Percentiles rank a stretch among this genome's conserved stretches.
Conservation (phyloP, 2,113 vertebrate genomes). For the Orycteropus afer region DNA sequence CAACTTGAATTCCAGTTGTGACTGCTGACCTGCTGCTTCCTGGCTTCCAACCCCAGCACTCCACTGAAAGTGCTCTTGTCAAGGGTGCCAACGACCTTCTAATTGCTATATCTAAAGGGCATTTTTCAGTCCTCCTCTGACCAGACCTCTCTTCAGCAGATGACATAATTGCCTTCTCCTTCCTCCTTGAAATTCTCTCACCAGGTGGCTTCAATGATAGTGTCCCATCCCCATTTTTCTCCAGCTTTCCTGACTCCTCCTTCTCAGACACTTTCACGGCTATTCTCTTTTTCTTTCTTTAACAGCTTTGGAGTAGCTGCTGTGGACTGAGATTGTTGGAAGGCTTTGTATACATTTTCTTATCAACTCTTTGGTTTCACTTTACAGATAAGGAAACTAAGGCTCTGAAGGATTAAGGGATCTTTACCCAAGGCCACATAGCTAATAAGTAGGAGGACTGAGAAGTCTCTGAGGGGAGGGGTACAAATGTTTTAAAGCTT, state of each 20-base stretch:
- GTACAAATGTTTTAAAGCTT: not conserved
- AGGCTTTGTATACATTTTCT: not conserved
- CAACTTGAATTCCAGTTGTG: not conserved
- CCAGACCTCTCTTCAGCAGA: not conserved
- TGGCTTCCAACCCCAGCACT: not conserved
- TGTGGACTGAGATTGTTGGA: not conserved
- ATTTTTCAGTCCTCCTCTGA: slow-evolving; percentile 20
- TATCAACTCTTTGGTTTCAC: not conserved
- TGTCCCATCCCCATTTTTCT: not conserved
- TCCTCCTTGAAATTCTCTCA: slow-evolving; percentile 11
- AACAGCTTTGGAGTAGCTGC: not conserved
- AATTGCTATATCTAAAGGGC: slow-evolving; percentile 38
- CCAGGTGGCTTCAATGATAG: not conserved
- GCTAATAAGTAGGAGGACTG: not conserved
- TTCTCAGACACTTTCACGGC: not conserved
- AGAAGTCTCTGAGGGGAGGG: not conserved
- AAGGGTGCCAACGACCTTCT: slow-evolving; percentile 29
- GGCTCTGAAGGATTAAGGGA: not conserved
- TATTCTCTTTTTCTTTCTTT: not conserved
- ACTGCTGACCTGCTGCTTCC: not conserved
- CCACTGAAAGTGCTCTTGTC: slow-evolving; percentile 3
- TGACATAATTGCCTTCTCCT: slow-evolving; percentile 17
- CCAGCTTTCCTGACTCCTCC: not conserved
- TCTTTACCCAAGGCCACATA: not conserved
- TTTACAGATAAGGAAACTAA: not conserved